Evolutionary conservation across 2,888 invertebrate genomes (phyloP), one percentile per base, ranked within the genome.

Genomic region (Melikaiella ostensackeni): DNA sequence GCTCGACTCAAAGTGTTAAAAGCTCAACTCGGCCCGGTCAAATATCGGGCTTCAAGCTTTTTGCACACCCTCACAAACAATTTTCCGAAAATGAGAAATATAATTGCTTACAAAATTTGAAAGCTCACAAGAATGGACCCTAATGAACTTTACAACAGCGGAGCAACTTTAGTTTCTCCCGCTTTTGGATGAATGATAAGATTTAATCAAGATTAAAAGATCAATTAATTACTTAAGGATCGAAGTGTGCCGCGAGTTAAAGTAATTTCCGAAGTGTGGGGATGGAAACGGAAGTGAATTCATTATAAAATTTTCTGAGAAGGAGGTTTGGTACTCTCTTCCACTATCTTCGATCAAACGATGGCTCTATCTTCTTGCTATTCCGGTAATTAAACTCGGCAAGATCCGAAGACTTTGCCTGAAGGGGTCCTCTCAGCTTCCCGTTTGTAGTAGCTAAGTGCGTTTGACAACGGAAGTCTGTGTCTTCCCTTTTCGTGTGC

Each of bases 361-460:
- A 82, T 79, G 79, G 78, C 79, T 79, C 78, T 77, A 82, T 82
- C 80, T 82, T 82, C 81, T 79, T 83, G 79, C 81, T 82, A 80
- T 84, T 80, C 81, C 77, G 83, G 87, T 89, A 91, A 91, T 91
- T 91, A 89, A 89, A 86, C 87, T 86, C 79, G 46, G 77, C 84
- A 87, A 88, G 90, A 88, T 87, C 86, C 87, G 85, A 87, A 86
- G 88, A 89, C 87, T 87, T 83, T 76, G 88, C 89, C 89, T 83
- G 82, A 75, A 84, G 88, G 87, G 77, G 76, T 84, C 77, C 80
- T 81, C 85, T 84, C 86, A 87, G 90, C 88, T 89, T 89, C 86
- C 83, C 88, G 90, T 91, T 91, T 91, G 90, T 90, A 89, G 86
- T 85, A 87, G 85, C 89, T 89, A 90, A 91, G 89, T 91, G 91